Base-by-base conservation (phyloP, 1,140 invertebrate genomes). In the Anastrepha obliqua region DNA sequence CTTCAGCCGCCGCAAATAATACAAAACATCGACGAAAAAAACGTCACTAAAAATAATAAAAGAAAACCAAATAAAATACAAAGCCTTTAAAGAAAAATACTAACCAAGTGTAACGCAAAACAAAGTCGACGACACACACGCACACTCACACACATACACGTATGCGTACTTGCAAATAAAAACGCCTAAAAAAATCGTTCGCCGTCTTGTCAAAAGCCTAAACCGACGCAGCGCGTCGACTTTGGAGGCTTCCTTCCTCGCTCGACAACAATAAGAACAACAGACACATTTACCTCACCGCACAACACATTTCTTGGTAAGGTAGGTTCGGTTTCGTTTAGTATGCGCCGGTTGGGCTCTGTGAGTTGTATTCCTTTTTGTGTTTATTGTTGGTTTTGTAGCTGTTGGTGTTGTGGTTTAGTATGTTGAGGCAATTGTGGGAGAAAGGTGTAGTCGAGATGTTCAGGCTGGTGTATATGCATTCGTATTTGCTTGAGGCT, bases 181-280 rank as follows among this genome's bases (percentile, higher is more conserved):
- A 62, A 62, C 29, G 59, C 85, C 59, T 86, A 86, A 59, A 62
- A 60, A 59, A 29, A 42, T 58, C 42, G 55, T 42, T 20, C n/a
- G 39, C 58, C 58, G 20, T 62, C 59, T 86, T 59, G 85, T 88
- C 86, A 88, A 88, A 88, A 87, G 86, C 88, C 87, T 86, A 87
- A 88, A 87, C 86, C 88, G 88, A 87, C 86, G 86, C 67, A 70
- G 47, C 86, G 78, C 85, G 58, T 81, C 86, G 88, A 88, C 88
- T 88, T 88, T 87, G 88, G 85, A 86, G 88, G 88, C 88, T 88
- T 88, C 88, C 81, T 88, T 88, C 81, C 58, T 88, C 44, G 51
- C 20, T 20, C 74, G 42, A 55, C 67, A 47, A n/a, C 42, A 74
- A n/a, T 6, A 51, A n/a, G 13, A 74, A 74, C 70, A 20, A 51